Base-by-base conservation (phyloP, 2,113 vertebrate genomes). In the Turnix velox region DNA sequence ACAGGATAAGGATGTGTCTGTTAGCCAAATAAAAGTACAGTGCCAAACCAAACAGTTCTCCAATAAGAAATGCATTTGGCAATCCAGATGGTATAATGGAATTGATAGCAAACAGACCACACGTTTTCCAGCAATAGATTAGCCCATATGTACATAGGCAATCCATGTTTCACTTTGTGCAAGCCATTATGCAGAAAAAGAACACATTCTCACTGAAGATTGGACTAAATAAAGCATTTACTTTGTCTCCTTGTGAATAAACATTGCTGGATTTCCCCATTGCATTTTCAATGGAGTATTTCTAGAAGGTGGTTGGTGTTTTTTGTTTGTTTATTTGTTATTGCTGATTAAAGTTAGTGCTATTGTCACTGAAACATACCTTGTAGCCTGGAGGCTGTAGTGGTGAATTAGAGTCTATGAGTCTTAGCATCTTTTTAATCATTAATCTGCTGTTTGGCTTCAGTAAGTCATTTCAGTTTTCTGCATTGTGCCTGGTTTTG, bases 141-240 rank as follows among this genome's bases (percentile, higher is more conserved):
- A 86, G 30, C 39, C 20, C 54, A 55, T 62, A 46, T 17, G 14
- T 91, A 69, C 40, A n/a, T 7, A 39, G 54, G 18, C 63, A 69
- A 58, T 79, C 80, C 27, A 11, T 23, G n/a, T 86, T 94, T 58
- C n/a, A 28, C 49, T 92, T 85, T 22, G 46, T 77, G 28, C 75
- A 90, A 85, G 65, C 37, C 72, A 8, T 87, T 72, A 19, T 43
- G 54, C 59, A 52, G 67, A 52, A 57, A 61, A 88, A 65, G n/a
- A 27, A 69, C 33, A 65, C 27, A 54, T 4, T 45, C 46, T 86
- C 80, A 35, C 37, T 77, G 86, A 63, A 80, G 51, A 42, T 39
- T 46, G 83, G 85, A 69, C 42, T 52, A 84, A 79, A 90, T 30
- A 87, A 92, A 69, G 37, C 57, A 84, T 82, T 93, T 84, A 40